Percentiles rank a stretch among this genome's conserved stretches.
These are phyloP conservation scores for Cherax destructor DNA, from an alignment of 1,140 invertebrate species.

Conservation along the genomic window DNA sequence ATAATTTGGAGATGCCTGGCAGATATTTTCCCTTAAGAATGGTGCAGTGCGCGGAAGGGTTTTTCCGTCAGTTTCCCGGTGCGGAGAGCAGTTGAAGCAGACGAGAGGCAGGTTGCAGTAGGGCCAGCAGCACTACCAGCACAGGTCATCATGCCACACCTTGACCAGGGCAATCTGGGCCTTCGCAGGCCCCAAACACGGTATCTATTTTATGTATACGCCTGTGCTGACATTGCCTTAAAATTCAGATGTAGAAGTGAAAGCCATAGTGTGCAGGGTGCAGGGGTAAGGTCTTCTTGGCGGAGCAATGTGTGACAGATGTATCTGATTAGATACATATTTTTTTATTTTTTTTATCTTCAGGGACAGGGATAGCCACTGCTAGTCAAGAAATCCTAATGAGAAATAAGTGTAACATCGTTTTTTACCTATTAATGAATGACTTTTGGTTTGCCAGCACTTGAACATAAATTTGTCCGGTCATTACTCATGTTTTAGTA, in stretches of 20 bases:
- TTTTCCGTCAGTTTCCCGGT: constrained; percentile 6
- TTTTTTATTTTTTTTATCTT: background rate
- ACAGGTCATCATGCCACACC: constrained; percentile 21
- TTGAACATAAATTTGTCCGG: background rate
- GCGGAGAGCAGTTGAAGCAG: background rate
- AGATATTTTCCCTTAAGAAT: background rate
- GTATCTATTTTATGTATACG: background rate
- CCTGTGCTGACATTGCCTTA: no score
- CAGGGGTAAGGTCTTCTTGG: background rate
- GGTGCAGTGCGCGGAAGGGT: constrained; percentile 44
- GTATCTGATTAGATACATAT: no score
- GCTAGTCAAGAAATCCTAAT: background rate
- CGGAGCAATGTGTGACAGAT: no score
- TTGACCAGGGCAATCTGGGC: constrained; percentile 12
- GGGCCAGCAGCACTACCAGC: background rate
- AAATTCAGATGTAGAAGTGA: no score
- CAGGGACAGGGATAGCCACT: background rate
- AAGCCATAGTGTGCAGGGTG: no score
- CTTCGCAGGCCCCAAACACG: background rate
- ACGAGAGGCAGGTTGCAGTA: background rate
- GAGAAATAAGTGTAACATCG: background rate
- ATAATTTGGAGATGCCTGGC: no score
- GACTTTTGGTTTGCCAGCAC: background rate
- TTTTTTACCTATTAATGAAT: background rate
- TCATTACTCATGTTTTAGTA: no score